These are phyloP conservation scores for Channallabes apus DNA, from an alignment of 2,797 vertebrate species.

Conservation along the genomic window DNA sequence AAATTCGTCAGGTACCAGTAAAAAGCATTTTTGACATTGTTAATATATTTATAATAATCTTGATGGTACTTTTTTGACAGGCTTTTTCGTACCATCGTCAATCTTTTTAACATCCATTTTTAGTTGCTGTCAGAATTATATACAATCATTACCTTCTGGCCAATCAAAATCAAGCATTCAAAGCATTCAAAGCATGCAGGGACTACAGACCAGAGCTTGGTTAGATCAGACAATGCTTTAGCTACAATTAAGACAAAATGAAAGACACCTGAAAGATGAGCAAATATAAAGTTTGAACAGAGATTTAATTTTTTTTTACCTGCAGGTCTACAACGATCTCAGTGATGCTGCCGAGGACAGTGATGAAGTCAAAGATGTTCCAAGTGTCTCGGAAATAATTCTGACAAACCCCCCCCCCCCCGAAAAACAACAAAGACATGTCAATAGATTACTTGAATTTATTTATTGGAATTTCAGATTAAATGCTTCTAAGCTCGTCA, in stretches of 20 bases:
- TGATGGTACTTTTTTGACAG: neutral
- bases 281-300: constrained; percentile 42
- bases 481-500: neutral
- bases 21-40: neutral
- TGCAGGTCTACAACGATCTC: constrained; percentile 97
- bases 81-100: neutral
- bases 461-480: too few species aligned
- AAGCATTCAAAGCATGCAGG: neutral
- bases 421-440: neutral
- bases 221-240: neutral
- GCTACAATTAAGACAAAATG: neutral
- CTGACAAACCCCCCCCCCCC: too few species aligned
- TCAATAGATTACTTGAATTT: too few species aligned
- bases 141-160: neutral
- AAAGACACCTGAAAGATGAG: neutral
- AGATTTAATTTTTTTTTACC: constrained; percentile 67
- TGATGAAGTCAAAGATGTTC: constrained; percentile 99
- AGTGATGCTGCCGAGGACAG: constrained; percentile 93
- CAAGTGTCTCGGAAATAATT: constrained; percentile 99
- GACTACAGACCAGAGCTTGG: neutral
- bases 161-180: neutral
- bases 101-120: neutral
- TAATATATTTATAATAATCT: neutral
- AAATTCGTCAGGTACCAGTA: neutral
- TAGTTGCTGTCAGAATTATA: neutral